Evolutionary conservation across 2,113 vertebrate species (phyloP), one percentile per base, ranked within the genome.

Genomic region (Ctenomys sociabilis): DNA sequence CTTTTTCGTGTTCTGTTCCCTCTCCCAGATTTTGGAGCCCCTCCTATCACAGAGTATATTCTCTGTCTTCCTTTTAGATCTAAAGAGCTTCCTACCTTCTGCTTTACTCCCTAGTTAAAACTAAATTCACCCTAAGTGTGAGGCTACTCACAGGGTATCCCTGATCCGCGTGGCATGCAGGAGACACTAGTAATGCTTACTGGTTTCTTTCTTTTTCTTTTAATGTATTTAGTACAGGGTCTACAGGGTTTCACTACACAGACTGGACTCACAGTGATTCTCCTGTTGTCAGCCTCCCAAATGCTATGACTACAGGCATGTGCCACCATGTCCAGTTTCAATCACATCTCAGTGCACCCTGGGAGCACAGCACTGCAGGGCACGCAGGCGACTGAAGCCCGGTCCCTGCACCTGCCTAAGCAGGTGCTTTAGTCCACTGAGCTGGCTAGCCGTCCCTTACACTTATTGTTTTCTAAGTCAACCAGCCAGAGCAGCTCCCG

Each of bases 21-120:
- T 91, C 64, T 30, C 64, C 24, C 35, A 26, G 35, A 81, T 85
- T 52, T 63, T 57, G 40, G 89, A 94, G 73, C 14, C 22, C n/a
- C 57, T 49, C 70, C 52, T 75, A 54, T 28, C 83, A 49, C 52
- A 89, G 84, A 88, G 72, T 8, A 49, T 26, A 32, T 1, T 40
- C 28, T 78, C 54, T 83, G 32, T 24, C 75, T 96, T n/a, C 35
- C 40, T 64, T 52, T 63, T 30, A 54, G 72, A 13, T 32, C 64
- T 19, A 17, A 88, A 63, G 92, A 85, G 91, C 85, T 63, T 77
- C 30, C 45, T 88, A n/a, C 83, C 82, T 73, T 73, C 57, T 82
- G 40, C 7, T 70, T 37, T 57, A 59, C 40, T 87, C 5, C 7
- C 8, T 52, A 26, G 43, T 72, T 88, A 77, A 82, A 66, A 45